A percentile compares a stretch with the other conserved stretches of the same genome.
These are phyloP conservation scores for Epirrhoe tristata DNA, from an alignment of 2,888 invertebrate species.

Conservation along the genomic window DNA sequence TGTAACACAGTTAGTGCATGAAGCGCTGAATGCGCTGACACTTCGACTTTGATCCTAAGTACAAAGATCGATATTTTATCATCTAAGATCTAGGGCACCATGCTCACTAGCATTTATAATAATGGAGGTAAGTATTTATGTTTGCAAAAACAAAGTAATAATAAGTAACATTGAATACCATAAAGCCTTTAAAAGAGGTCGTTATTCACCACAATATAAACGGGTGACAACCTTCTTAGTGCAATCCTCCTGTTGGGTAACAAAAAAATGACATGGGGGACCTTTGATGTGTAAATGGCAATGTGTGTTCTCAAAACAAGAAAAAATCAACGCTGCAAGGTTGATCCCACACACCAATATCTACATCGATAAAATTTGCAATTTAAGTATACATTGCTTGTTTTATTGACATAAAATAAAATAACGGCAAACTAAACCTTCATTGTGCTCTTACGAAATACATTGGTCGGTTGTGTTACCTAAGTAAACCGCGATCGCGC, in stretches of 20 bases:
- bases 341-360: constrained; percentile 53
- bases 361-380: constrained; percentile 18
- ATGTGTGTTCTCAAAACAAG: constrained; percentile 67
- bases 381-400: constrained; percentile 28
- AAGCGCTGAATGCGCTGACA: no score
- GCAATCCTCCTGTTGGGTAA: constrained; percentile 49
- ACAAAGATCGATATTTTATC: no score
- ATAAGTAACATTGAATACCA: background rate
- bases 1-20: no score
- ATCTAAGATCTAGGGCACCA: no score
- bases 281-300: constrained; percentile 69
- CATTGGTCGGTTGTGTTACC: constrained; percentile 33
- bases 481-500: constrained; percentile 44
- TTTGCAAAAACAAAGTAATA: background rate
- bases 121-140: background rate
- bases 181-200: constrained; percentile 20
- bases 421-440: background rate
- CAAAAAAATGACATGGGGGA: constrained; percentile 61
- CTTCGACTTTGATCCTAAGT: no score
- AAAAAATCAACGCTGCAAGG: constrained; percentile 64
- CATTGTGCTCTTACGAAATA: constrained; percentile 33
- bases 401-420: constrained; percentile 14
- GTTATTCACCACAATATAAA: constrained; percentile 36
- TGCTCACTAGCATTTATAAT: no score
- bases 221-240: constrained; percentile 39